Evolutionary conservation across 2,113 vertebrate genomes (phyloP).

Genomic region (Microcebus ravelobensis): DNA sequence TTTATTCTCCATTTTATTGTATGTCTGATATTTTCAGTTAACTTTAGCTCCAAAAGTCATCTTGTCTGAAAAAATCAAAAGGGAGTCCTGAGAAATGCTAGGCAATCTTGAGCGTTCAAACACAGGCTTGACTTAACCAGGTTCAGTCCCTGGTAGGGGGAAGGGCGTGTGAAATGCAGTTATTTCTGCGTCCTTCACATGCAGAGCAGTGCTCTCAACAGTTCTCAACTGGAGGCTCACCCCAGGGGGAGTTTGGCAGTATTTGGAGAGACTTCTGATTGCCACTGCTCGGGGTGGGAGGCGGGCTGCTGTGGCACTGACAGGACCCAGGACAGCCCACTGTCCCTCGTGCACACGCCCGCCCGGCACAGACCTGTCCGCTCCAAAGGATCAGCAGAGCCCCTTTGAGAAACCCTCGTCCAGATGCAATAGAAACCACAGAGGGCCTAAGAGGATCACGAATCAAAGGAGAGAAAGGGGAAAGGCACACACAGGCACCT

Average conservation of each 20-base stretch:
- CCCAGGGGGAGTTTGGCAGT: not conserved
- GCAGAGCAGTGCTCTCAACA: not conserved
- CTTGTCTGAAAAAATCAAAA: not conserved
- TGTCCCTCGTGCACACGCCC: too few species aligned
- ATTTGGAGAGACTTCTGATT: not conserved
- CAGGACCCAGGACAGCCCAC: not conserved
- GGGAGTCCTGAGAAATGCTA: constrained; percentile 37
- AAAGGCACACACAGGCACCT: not conserved
- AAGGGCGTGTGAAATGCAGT: constrained; percentile 16
- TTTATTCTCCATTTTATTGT: constrained; percentile 63
- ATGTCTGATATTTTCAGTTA: constrained; percentile 36
- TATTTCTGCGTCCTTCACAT: constrained; percentile 59
- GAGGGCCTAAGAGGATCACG: constrained; percentile 32
- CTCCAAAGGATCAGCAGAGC: not conserved
- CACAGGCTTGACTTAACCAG: constrained; percentile 63
- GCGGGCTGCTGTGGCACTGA: too few species aligned
- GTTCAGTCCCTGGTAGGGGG: not conserved
- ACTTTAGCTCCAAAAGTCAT: not conserved
- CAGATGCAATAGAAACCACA: not conserved
- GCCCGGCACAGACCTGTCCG: too few species aligned
- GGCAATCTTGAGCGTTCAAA: constrained; percentile 75
- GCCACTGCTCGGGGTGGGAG: not conserved
- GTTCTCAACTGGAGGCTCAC: not conserved
- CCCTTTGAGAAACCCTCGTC: fast-evolving
- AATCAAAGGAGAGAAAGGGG: constrained; percentile 24